Percentiles rank a stretch among this genome's conserved stretches.
These are phyloP conservation scores for Onthophagus taurus DNA, from an alignment of 1,140 invertebrate genomes.

Conservation along the genomic window DNA sequence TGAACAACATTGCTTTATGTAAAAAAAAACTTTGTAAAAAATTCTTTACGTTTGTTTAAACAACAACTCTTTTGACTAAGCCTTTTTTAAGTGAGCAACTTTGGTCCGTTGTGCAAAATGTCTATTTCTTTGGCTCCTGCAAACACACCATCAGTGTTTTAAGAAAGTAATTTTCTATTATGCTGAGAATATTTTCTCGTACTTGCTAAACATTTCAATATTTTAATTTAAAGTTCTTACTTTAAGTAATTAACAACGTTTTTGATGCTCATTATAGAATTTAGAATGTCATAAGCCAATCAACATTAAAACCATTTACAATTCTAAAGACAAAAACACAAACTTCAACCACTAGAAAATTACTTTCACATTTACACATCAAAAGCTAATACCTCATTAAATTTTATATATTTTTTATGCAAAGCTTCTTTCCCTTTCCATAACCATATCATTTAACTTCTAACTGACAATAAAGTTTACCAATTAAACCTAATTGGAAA, in stretches of 20 bases:
- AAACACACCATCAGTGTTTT: neutral
- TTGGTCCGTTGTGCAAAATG: slow-evolving; percentile 10
- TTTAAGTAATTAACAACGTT: too few species aligned
- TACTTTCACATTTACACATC: neutral
- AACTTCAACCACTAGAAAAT: slow-evolving; percentile 6
- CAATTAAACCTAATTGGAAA: too few species aligned
- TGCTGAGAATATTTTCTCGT: too few species aligned
- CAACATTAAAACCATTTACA: neutral
- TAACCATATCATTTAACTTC: neutral
- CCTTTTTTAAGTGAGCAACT: slow-evolving; percentile 2
- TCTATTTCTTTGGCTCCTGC: slow-evolving; percentile 7
- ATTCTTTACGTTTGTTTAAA: slow-evolving; percentile 1
- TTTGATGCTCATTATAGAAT: too few species aligned
- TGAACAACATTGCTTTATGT: too few species aligned
- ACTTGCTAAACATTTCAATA: too few species aligned
- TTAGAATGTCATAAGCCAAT: too few species aligned
- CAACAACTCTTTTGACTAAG: neutral
- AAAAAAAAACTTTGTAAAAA: neutral
- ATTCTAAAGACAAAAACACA: neutral
- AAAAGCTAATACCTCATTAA: neutral
- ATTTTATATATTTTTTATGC: too few species aligned
- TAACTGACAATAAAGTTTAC: neutral
- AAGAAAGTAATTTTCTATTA: slow-evolving; percentile 8
- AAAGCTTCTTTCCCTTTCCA: too few species aligned
- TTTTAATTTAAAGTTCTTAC: too few species aligned